Base-by-base conservation (phyloP, 2,113 vertebrate species). In the Prietella phreatophila region DNA sequence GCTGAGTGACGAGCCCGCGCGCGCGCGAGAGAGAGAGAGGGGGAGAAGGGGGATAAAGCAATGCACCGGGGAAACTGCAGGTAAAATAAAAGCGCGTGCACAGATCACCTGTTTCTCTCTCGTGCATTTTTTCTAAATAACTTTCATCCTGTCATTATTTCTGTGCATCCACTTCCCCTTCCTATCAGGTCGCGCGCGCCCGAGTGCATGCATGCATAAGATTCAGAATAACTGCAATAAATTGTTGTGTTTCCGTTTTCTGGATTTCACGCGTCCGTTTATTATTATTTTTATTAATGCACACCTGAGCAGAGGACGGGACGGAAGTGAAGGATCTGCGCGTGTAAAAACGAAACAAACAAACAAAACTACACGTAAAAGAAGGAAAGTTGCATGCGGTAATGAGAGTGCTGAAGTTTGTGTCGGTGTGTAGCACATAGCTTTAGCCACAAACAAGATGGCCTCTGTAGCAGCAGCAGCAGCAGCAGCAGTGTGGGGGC, bases 391-490 rank as follows among this genome's bases (percentile, higher is more conserved):
- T 88, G 87, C 86, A 79, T 81, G 85, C 79, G 79, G 58, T 73
- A 55, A 67, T 50, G 75, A 58, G 61, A 47, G 86, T 22, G 56
- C 33, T 9, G 86, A 89, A 85, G 90, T 92, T 63, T 90, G 87
- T 89, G 90, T 91, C 83, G 85, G 85, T 58, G 85, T 73, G 67
- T 19, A 33, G 33, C 60, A 9, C 86, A 25, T 87, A 79, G 88
- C 85, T 85, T 88, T 88, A 88, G 92, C 87, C 89, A 91, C 90
- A 94, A 94, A 95, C 95, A 96, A 96, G 94, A 96, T 96, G 95
- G 95, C 95, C 93, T 93, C 95, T 92, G 93, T 93, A 93, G 91
- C 91, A 87, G 90, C 88, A 89, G 90, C 93, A 92, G 92, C 91
- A 87, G 90, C 88, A 89, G 90, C 88, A 89, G 91, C 93, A 92